phyloP scores from a whole-genome alignment of 2,113 vertebrate species.

The Pavo muticus region DNA sequence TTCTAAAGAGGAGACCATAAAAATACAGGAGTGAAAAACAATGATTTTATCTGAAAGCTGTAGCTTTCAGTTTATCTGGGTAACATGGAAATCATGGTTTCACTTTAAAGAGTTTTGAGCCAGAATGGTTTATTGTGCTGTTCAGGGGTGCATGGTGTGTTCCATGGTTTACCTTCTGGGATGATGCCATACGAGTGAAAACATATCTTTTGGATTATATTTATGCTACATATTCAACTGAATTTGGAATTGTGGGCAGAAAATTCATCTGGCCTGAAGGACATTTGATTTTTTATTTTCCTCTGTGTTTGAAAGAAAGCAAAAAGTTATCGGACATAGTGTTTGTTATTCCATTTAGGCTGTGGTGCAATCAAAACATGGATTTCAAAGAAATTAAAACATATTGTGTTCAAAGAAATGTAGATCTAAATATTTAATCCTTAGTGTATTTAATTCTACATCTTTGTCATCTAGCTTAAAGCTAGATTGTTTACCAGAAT shows the following conservation, averaged over 20 bases:
- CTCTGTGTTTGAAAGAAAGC: not conserved
- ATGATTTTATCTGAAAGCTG: not conserved
- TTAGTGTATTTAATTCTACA: not conserved
- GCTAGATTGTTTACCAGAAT: not conserved
- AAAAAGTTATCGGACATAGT: not conserved
- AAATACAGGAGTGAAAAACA: not conserved
- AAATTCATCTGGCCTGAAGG: not conserved
- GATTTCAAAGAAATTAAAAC: not conserved
- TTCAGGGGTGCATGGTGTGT: not conserved
- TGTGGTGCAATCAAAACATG: not conserved
- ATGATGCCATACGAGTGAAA: not conserved
- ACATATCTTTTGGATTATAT: not conserved
- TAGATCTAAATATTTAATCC: not conserved
- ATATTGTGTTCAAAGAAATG: not conserved
- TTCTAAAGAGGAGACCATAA: not conserved
- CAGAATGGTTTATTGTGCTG: not conserved
- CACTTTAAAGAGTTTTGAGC: not conserved
- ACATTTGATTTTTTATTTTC: not conserved
- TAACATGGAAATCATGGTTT: not conserved
- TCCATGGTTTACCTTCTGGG: not conserved
- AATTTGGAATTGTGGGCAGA: not conserved
- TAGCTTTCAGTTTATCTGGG: not conserved
- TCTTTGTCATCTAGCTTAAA: not conserved
- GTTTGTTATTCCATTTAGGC: not conserved
- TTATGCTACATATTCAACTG: not conserved